These are phyloP conservation scores for Clarias macrocephalus DNA, from an alignment of 2,113 vertebrate genomes.

Conservation along the genomic window DNA sequence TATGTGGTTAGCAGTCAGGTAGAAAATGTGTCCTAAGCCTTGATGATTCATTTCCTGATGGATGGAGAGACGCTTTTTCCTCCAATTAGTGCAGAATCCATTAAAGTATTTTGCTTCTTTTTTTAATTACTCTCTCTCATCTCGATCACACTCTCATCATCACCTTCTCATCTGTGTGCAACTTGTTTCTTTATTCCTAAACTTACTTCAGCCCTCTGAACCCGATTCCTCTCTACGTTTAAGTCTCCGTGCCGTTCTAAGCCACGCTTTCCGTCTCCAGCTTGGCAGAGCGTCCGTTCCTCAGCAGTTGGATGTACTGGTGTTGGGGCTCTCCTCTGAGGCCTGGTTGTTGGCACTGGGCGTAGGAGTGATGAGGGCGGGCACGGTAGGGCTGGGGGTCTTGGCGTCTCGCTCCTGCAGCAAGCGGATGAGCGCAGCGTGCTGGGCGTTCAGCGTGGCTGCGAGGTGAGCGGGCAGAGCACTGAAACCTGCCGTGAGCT, in stretches of 20 bases:
- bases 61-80: conserved; percentile 62
- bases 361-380: conserved; percentile 43
- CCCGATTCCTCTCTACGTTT: conserved; percentile 12
- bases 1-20: conserved; percentile 74
- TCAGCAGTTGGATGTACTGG: conserved; percentile 91
- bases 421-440: conserved; percentile 85
- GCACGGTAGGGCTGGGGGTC: conserved; percentile 44
- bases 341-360: conserved; percentile 60
- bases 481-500: conserved; percentile 85
- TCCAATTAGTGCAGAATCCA: conserved; percentile 69
- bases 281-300: conserved; percentile 46
- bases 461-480: conserved; percentile 88
- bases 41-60: conserved; percentile 76
- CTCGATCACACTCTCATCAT: conserved; percentile 50
- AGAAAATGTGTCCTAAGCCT: conserved; percentile 77
- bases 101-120: conserved; percentile 65
- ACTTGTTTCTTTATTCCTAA: conserved; percentile 25
- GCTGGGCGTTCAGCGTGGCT: conserved; percentile 88
- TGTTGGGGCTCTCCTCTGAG: conserved; percentile 83
- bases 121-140: conserved; percentile 66
- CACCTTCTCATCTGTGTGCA: conserved; percentile 53
- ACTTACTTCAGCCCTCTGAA: not conserved
- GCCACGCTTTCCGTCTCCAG: conserved; percentile 33
- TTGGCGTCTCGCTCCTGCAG: conserved; percentile 77
- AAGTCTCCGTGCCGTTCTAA: conserved; percentile 53